A percentile compares a stretch with the other conserved stretches of the same genome.
These are phyloP conservation scores for Lucinisca nassula DNA, from an alignment of 2,888 invertebrate species.

Conservation along the genomic window DNA sequence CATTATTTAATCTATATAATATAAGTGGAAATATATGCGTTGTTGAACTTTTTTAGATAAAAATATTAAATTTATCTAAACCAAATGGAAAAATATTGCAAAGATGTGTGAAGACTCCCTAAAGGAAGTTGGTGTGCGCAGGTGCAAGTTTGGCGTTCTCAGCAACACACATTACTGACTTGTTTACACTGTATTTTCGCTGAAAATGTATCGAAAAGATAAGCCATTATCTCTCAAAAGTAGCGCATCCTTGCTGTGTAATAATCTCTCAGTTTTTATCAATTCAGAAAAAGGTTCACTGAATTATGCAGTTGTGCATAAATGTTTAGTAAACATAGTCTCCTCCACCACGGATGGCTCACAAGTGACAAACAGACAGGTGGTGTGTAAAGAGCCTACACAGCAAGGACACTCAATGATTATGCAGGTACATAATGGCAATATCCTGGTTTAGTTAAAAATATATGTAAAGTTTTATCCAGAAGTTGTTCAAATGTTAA, in stretches of 20 bases:
- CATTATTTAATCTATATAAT: no score
- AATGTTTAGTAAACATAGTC: conserved; percentile 85
- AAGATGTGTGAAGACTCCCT: not conserved
- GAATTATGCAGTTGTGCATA: conserved; percentile 86
- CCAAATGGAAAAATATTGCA: not conserved
- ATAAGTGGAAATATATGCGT: no score
- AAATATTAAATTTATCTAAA: not conserved
- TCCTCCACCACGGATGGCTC: conserved; percentile 83
- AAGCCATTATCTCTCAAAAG: conserved; percentile 84
- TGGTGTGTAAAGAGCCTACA: conserved; percentile 85
- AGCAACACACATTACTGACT: conserved; percentile 74
- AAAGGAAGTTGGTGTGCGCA: conserved; percentile 32
- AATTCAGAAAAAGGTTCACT: conserved; percentile 81
- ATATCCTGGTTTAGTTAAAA: no score
- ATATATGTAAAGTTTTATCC: no score
- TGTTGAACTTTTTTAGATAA: not conserved
- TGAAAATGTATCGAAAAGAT: conserved; percentile 83
- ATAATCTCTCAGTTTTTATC: conserved; percentile 83
- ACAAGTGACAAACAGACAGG: conserved; percentile 83
- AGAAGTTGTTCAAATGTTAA: no score
- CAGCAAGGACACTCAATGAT: conserved; percentile 83
- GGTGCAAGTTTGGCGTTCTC: conserved; percentile 75
- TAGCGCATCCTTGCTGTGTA: conserved; percentile 84
- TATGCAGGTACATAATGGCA: conserved; percentile 86
- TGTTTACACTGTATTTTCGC: conserved; percentile 17